phyloP scores from a whole-genome alignment of 1,140 invertebrate species.

The Heliconius eleuchia region DNA sequence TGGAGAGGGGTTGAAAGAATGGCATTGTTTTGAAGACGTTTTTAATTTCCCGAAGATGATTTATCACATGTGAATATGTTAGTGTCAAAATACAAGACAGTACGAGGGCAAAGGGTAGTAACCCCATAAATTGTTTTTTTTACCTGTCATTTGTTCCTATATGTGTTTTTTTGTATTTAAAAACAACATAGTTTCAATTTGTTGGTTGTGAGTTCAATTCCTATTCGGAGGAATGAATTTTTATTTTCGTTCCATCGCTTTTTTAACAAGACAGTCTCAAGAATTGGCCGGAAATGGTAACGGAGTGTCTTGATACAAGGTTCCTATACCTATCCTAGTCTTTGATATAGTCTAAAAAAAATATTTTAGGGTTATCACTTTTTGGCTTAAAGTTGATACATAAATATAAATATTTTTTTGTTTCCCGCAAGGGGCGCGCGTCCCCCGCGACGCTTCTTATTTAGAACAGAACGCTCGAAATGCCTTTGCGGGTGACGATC shows the following conservation, averaged over 20 bases:
- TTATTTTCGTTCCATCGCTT: too few species aligned
- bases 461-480: slow-evolving; percentile 74
- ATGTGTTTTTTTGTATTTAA: too few species aligned
- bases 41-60: slow-evolving; percentile 80
- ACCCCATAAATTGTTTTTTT: neutral
- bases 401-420: slow-evolving; percentile 58
- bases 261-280: too few species aligned
- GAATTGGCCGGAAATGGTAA: too few species aligned
- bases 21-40: slow-evolving; percentile 80
- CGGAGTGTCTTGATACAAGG: too few species aligned
- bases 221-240: too few species aligned
- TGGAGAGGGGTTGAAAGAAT: slow-evolving; percentile 59
- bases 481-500: slow-evolving; percentile 75
- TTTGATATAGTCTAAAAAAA: too few species aligned
- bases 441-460: slow-evolving; percentile 75
- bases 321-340: too few species aligned
- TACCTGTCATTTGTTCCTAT: neutral
- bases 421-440: slow-evolving; percentile 49
- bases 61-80: slow-evolving; percentile 69
- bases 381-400: neutral
- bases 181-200: too few species aligned
- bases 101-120: neutral
- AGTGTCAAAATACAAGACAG: slow-evolving; percentile 37
- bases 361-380: neutral
- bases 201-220: too few species aligned